Evolutionary conservation across 1,140 invertebrate genomes (phyloP), one percentile per base, ranked within the genome.

Genomic region (Geopemphigus sp.): DNA sequence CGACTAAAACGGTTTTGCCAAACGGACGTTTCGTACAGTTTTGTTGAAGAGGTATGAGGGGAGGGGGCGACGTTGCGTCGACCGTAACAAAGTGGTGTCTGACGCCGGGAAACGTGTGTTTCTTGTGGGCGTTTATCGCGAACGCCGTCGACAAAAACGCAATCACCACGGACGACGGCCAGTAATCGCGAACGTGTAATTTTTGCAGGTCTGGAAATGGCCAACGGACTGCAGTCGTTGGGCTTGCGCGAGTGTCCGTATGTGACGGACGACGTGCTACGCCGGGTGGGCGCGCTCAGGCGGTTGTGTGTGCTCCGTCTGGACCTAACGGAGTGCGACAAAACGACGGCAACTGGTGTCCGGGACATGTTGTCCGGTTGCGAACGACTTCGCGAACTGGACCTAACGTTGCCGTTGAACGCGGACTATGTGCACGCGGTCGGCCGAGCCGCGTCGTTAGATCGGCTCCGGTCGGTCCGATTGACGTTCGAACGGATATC

Each of bases 301-400:
- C 74, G 24, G 17, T 8, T 78, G 32, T 57, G 24, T 0, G 14
- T n/a, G 8, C 74, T 78, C 10, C 22, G 39, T 3, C 19, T 78
- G 39, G 74, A 78, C 39, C 39, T 78, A 22, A 26, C 74, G 32
- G 57, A 47, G 4, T 78, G 74, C 57, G 74, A 61, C n/a, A 78
- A 78, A n/a, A 54, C 22, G 12, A 78, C 74, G 19, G 74, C 74
- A 10, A 11, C 22, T 1, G 74, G 74, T 15, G 74, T 78, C 10
- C 22, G 2, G 3, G 74, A 61, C 45, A 78, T 78, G 74, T 14
- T 78, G 15, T 19, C 57, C 74, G 74, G 74, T 2, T 78, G 74
- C 57, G 57, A 47, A 1, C 32, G 74, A 1, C 39, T 78, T 0
- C 57, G 29, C 12, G 74, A 78, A 1, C 39, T 78, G n/a, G 14